These are phyloP conservation scores for Archips crataeganus DNA, from an alignment of 2,888 invertebrate genomes.

Conservation along the genomic window DNA sequence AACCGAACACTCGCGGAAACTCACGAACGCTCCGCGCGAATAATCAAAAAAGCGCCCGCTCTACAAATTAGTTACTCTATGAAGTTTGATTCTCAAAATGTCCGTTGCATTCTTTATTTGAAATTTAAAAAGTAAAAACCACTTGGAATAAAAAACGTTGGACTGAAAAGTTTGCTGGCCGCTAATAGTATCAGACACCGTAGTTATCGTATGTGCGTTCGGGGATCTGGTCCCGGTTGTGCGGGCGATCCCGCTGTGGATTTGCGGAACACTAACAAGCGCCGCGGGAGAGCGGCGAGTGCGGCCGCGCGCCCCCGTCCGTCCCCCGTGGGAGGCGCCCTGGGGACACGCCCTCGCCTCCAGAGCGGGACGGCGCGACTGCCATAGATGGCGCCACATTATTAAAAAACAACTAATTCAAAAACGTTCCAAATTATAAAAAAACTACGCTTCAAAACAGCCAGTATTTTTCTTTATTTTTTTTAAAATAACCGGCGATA, in stretches of 20 bases:
- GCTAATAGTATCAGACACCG: constrained; percentile 66
- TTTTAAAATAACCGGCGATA: constrained; percentile 47
- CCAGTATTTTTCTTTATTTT: constrained; percentile 46
- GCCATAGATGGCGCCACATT: constrained; percentile 77
- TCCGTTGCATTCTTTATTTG: constrained; percentile 29
- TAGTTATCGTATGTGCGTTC: constrained; percentile 81
- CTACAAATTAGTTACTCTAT: neutral
- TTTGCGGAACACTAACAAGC: constrained; percentile 86
- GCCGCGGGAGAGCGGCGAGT: constrained; percentile 83
- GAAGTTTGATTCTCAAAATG: constrained; percentile 8
- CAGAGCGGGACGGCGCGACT: constrained; percentile 80
- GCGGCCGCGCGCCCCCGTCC: constrained; percentile 83
- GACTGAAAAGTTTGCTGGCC: constrained; percentile 36
- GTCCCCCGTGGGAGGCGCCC: constrained; percentile 84
- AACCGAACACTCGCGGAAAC: constrained; percentile 66
- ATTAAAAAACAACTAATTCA: constrained; percentile 48
- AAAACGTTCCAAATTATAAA: constrained; percentile 32
- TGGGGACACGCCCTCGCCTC: constrained; percentile 86
- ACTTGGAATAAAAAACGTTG: constrained; percentile 26
- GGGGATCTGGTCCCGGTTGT: constrained; percentile 83
- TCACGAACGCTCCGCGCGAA: constrained; percentile 55
- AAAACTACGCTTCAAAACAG: neutral
- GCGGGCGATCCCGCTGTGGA: constrained; percentile 85
- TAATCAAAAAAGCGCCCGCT: constrained; percentile 17
- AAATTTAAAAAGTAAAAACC: constrained; percentile 9